Conservation (phyloP, 1,140 invertebrate genomes). For the Mamestra configurata region DNA sequence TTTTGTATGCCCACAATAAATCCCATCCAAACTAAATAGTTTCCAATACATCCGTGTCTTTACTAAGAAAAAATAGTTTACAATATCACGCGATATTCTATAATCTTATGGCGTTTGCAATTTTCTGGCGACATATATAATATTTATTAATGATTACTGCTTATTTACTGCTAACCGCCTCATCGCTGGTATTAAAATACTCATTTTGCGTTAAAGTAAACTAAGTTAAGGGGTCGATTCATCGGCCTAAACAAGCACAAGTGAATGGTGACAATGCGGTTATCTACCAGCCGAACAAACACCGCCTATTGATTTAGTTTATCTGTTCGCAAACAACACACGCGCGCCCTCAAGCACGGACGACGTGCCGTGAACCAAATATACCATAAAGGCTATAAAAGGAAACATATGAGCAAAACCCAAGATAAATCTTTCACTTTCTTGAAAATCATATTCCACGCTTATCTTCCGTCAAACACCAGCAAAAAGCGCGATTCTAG, state of each 20-base stretch:
- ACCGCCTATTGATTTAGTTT: conserved; percentile 80
- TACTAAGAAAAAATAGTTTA: no score
- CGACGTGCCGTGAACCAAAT: conserved; percentile 4
- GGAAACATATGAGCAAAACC: neutral
- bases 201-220: conserved; percentile 49
- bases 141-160: no score
- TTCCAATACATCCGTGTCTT: no score
- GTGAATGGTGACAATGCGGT: conserved; percentile 73
- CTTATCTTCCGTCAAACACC: conserved; percentile 22
- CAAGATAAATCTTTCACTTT: conserved; percentile 41
- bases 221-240: conserved; percentile 73
- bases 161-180: neutral
- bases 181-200: neutral
- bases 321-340: conserved; percentile 72
- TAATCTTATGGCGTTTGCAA: no score
- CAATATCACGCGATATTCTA: no score
- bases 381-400: conserved; percentile 8
- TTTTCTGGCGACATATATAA: no score
- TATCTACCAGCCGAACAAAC: conserved; percentile 72
- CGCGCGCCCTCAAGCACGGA: conserved; percentile 28
- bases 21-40: no score
- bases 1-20: no score
- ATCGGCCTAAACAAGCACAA: conserved; percentile 71
- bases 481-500: conserved; percentile 28
- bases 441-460: conserved; percentile 15